A percentile compares a stretch with the other conserved stretches of the same genome.
Evolutionary conservation across 2,888 invertebrate species (phyloP).

Genomic region (Drepanosiphum platanoidis): DNA sequence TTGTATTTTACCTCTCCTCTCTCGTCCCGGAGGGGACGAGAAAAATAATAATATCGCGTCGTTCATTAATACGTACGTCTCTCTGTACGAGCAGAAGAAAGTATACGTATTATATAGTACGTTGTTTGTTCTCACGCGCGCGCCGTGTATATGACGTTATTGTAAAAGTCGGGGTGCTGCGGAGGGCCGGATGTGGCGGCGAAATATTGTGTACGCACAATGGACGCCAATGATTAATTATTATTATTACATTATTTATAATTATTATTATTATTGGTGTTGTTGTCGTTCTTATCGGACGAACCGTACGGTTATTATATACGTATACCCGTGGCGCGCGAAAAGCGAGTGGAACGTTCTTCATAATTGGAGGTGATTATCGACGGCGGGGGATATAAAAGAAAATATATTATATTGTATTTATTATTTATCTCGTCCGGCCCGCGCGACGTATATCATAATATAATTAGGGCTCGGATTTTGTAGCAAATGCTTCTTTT

Average conservation of each 20-base stretch:
- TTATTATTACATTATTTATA: conserved; percentile 5
- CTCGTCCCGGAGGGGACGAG: not conserved
- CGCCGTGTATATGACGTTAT: not conserved
- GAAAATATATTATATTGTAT: not conserved
- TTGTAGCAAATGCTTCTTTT: too few species aligned
- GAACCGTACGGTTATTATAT: not conserved
- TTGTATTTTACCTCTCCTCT: not conserved
- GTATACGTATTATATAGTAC: not conserved
- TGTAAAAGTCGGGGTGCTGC: not conserved
- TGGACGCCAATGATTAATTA: conserved; percentile 26
- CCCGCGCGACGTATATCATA: too few species aligned
- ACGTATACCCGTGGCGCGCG: not conserved
- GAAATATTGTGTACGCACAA: not conserved
- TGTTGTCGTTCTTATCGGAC: conserved; percentile 4
- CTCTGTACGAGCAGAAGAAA: too few species aligned
- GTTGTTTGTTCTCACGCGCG: not conserved
- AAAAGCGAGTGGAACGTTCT: not conserved
- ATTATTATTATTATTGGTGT: conserved; percentile 4
- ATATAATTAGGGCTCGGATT: too few species aligned
- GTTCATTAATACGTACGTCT: conserved; percentile 6
- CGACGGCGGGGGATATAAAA: conserved; percentile 34
- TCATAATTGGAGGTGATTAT: conserved; percentile 38
- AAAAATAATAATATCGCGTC: conserved; percentile 19
- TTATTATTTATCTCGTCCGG: conserved; percentile 20
- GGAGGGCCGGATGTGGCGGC: conserved; percentile 13